A percentile compares a stretch with the other conserved stretches of the same genome.
These are phyloP conservation scores for Galbula dea DNA, from an alignment of 2,113 vertebrate species.

Conservation along the genomic window DNA sequence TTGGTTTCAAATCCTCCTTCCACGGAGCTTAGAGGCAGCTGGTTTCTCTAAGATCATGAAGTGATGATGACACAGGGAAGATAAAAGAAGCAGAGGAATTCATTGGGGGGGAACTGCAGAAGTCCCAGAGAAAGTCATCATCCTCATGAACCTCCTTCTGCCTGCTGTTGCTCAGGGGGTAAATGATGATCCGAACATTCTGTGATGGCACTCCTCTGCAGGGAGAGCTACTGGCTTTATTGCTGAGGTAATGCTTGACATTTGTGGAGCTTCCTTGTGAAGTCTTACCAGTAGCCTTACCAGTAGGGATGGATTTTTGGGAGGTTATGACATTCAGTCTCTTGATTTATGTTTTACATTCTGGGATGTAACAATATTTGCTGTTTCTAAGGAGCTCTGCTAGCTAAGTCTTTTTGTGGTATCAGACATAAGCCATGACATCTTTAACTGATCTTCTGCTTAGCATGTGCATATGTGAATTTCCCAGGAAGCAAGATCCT, in stretches of 20 bases:
- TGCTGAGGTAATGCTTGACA: background rate
- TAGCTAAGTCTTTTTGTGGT: background rate
- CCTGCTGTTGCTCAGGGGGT: background rate
- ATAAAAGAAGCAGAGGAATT: background rate
- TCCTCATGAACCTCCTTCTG: background rate
- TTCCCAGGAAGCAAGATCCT: background rate
- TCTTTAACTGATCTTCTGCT: background rate
- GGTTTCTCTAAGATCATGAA: background rate
- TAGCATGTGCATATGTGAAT: accelerated
- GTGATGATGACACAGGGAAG: accelerated
- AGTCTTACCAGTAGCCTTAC: background rate
- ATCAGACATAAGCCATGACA: background rate
- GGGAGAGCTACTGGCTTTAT: background rate
- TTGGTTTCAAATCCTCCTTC: background rate
- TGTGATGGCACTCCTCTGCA: background rate
- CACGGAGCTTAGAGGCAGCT: background rate
- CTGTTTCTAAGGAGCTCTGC: background rate
- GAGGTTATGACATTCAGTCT: background rate
- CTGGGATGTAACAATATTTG: background rate
- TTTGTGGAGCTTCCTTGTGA: background rate
- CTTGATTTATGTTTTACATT: background rate
- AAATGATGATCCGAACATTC: too few relatives aligned
- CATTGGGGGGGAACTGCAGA: background rate
- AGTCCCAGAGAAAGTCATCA: background rate
- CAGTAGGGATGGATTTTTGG: background rate